phyloP scores from a whole-genome alignment of 37 sponge, comb jelly and placozoan species.

The Diacarnus erythraeanus region DNA sequence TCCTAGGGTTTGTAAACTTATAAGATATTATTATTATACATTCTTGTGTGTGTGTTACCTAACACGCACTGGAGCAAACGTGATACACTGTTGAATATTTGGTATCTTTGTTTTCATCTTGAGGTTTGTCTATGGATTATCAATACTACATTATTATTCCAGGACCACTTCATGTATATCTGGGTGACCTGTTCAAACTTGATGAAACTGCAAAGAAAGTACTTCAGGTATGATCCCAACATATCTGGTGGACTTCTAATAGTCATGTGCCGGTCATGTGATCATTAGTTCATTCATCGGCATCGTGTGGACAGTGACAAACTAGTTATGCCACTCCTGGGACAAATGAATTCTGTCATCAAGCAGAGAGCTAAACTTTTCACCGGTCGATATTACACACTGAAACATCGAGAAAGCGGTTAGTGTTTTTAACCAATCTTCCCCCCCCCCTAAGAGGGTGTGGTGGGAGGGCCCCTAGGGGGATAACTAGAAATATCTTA shows the following conservation, averaged over 20 bases:
- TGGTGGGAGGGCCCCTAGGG: background rate
- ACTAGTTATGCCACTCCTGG: background rate
- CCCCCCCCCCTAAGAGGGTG: background rate
- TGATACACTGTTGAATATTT: too few species aligned
- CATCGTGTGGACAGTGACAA: background rate
- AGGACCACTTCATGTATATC: constrained; percentile 38
- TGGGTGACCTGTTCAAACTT: constrained; percentile 7
- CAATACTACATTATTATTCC: background rate
- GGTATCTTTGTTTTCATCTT: too few species aligned
- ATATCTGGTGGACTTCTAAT: background rate
- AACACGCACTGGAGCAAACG: too few species aligned
- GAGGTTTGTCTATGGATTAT: background rate
- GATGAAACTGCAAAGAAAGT: constrained; percentile 19
- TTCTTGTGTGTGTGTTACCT: background rate
- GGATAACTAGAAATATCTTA: too few species aligned
- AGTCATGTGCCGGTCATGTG: background rate
- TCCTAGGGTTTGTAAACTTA: background rate
- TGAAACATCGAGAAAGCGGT: constrained; percentile 32
- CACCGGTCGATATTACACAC: constrained; percentile 28
- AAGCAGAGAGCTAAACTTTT: constrained; percentile 29
- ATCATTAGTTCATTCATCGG: constrained; percentile 2
- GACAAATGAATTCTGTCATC: constrained; percentile 14
- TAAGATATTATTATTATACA: background rate
- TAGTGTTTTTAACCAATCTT: background rate
- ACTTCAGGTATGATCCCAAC: constrained; percentile 5